phyloP scores from a whole-genome alignment of 2,113 vertebrate genomes.

The Poeciliopsis turrubarensis region DNA sequence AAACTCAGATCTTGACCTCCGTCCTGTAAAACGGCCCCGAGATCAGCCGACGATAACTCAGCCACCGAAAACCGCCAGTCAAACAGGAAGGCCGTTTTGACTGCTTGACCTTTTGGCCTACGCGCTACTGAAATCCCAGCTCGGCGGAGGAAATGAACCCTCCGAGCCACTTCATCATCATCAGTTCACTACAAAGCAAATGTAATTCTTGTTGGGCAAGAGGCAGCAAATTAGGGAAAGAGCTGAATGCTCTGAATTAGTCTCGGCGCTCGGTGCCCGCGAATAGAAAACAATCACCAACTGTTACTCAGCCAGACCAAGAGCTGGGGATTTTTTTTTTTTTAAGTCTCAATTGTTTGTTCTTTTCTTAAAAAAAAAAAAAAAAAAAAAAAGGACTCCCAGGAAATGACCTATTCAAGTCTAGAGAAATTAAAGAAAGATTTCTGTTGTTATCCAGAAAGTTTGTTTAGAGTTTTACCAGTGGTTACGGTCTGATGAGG shows the following conservation, averaged over 20 bases:
- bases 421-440: neutral
- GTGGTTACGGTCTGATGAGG: neutral
- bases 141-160: slow-evolving; percentile 53
- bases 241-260: slow-evolving; percentile 21
- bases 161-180: slow-evolving; percentile 46
- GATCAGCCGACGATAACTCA: slow-evolving; percentile 49
- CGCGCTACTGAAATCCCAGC: slow-evolving; percentile 42
- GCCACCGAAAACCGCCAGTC: slow-evolving; percentile 9
- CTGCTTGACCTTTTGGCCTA: slow-evolving; percentile 51
- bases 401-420: slow-evolving; percentile 3
- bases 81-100: slow-evolving; percentile 30
- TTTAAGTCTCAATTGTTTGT: neutral
- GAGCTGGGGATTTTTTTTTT: neutral
- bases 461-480: neutral
- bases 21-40: slow-evolving; percentile 46
- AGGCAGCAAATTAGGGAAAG: slow-evolving; percentile 28
- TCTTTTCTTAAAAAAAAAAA: no score
- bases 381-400: neutral
- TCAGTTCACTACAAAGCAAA: slow-evolving; percentile 48
- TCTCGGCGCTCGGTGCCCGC: slow-evolving; percentile 4
- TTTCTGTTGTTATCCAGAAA: neutral
- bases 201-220: slow-evolving; percentile 19
- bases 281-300: slow-evolving; percentile 13
- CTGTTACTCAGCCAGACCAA: neutral
- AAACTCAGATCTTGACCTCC: slow-evolving; percentile 44